These are phyloP conservation scores for Creontiades dilutus DNA, from an alignment of 2,888 invertebrate species.

Conservation along the genomic window DNA sequence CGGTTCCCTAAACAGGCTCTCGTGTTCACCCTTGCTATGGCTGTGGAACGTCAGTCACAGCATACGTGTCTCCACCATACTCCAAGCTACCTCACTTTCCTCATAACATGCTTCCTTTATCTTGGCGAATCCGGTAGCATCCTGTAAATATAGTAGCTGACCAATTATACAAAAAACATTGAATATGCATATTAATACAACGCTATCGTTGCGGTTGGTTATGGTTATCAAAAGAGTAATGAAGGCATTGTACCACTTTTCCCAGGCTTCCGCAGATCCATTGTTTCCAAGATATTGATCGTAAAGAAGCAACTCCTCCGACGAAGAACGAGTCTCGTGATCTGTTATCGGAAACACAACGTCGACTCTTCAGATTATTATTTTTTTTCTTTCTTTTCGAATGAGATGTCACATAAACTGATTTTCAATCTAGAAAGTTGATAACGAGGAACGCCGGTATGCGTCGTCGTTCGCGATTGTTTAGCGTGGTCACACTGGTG, in stretches of 20 bases:
- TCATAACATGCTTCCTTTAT: too few relatives aligned
- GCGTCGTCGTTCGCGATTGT: too few relatives aligned
- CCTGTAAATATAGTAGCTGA: background rate
- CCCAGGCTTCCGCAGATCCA: slow-evolving; percentile 14
- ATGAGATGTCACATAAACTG: slow-evolving; percentile 10
- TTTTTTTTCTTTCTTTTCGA: background rate
- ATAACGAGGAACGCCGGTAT: too few relatives aligned
- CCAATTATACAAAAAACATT: background rate
- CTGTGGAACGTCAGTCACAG: too few relatives aligned
- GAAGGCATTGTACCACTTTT: background rate
- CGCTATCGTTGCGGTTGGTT: background rate
- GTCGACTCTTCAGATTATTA: background rate
- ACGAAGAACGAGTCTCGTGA: background rate
- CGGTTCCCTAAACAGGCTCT: too few relatives aligned
- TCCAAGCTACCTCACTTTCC: too few relatives aligned
- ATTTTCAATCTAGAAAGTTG: background rate
- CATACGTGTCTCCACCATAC: too few relatives aligned
- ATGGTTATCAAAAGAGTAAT: background rate
- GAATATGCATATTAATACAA: background rate
- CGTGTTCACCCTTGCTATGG: too few relatives aligned
- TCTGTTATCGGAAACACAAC: background rate
- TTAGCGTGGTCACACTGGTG: too few relatives aligned
- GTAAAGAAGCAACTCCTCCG: slow-evolving; percentile 25
- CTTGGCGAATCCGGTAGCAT: too few relatives aligned
- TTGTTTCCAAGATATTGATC: slow-evolving; percentile 2